These are phyloP conservation scores for Sorex maritimensis DNA, from an alignment of 2,797 vertebrate species.

Conservation along the genomic window DNA sequence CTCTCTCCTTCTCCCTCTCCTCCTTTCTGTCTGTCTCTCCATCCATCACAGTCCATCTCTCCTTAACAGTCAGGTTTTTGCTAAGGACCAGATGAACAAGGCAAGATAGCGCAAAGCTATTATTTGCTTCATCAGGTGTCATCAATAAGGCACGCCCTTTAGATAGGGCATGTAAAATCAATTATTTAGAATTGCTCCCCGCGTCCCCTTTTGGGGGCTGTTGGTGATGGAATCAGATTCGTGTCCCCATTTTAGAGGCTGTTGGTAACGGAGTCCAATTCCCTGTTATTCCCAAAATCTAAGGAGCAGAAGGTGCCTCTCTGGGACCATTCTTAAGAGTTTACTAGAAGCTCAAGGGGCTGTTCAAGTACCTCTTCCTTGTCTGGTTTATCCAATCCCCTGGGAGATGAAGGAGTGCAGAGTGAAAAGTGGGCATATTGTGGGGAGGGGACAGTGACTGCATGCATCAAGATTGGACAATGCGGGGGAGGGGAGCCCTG, in stretches of 20 bases:
- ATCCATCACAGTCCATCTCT: constrained; percentile 31
- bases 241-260: neutral
- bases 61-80: constrained; percentile 38
- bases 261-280: neutral
- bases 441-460: neutral
- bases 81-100: constrained; percentile 68
- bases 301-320: neutral
- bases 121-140: constrained; percentile 75
- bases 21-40: neutral
- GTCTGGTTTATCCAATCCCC: neutral
- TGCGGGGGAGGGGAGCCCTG: no score
- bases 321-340: neutral
- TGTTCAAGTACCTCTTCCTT: neutral
- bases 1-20: fast-evolving
- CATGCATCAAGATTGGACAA: no score
- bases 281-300: neutral
- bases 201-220: neutral
- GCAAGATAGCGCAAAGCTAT: constrained; percentile 62
- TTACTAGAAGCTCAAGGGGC: neutral
- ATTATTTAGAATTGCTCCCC: constrained; percentile 43
- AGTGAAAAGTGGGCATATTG: no score
- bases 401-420: neutral
- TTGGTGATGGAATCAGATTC: neutral
- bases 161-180: constrained; percentile 49
- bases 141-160: constrained; percentile 63